These are phyloP conservation scores for Suricata suricatta DNA, from an alignment of 2,113 vertebrate genomes.

Conservation along the genomic window DNA sequence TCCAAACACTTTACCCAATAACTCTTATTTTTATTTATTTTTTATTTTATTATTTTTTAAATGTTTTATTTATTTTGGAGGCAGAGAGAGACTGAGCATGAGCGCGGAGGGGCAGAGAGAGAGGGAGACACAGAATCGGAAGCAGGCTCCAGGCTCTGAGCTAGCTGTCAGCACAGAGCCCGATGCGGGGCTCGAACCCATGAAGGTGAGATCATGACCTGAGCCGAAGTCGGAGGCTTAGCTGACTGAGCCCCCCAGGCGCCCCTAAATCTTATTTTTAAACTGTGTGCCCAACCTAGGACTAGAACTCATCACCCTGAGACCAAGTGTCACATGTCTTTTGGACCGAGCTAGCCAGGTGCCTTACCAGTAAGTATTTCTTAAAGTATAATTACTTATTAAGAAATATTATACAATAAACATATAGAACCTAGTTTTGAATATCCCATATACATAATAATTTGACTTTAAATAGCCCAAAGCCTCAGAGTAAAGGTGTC, in stretches of 20 bases:
- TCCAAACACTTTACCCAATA: not conserved
- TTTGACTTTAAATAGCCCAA: not conserved
- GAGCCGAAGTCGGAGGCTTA: no score
- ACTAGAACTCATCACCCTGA: not conserved
- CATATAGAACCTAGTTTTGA: not conserved
- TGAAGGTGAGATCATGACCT: no score
- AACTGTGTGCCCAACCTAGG: not conserved
- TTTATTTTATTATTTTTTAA: no score
- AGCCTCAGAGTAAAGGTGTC: not conserved
- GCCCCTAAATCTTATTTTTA: not conserved
- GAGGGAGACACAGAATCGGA: no score
- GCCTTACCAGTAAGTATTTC: not conserved
- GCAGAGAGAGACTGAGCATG: no score
- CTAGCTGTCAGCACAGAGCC: no score
- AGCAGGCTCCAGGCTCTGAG: no score
- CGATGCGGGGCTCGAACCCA: no score
- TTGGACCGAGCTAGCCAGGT: not conserved
- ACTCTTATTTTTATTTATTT: not conserved
- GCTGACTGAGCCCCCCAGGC: no score
- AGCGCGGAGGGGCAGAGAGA: no score
- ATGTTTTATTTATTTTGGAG: no score
- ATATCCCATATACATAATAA: not conserved
- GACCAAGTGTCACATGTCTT: not conserved
- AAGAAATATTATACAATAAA: slow-evolving; percentile 16
- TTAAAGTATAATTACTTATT: slow-evolving; percentile 17